These are phyloP conservation scores for Cerastis rubricosa DNA, from an alignment of 2,888 invertebrate species.

Conservation along the genomic window DNA sequence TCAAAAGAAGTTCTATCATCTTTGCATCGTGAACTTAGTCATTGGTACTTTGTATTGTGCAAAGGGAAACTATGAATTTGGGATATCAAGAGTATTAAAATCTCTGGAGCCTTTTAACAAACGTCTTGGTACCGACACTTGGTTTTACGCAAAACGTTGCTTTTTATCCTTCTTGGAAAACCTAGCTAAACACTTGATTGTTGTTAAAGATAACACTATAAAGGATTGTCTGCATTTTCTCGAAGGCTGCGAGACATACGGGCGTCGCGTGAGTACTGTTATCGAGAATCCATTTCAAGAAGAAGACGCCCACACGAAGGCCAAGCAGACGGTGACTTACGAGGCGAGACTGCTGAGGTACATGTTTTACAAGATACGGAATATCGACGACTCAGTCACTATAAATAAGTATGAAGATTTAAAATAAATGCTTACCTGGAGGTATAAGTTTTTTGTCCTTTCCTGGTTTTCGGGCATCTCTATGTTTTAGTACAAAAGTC, in stretches of 20 bases:
- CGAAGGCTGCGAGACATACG: constrained; percentile 97
- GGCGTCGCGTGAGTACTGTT: constrained; percentile 95
- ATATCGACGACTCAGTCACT: constrained; percentile 89
- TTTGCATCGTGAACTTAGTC: constrained; percentile 99
- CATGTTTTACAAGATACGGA: constrained; percentile 93
- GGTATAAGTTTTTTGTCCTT: constrained; percentile 83
- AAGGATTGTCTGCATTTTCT: constrained; percentile 97
- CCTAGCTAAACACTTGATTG: constrained; percentile 97
- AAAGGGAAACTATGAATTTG: constrained; percentile 99
- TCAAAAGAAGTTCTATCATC: constrained; percentile 97
- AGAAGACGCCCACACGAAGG: constrained; percentile 92
- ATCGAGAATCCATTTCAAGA: constrained; percentile 95
- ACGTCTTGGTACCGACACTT: constrained; percentile 99
- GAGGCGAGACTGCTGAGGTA: constrained; percentile 96
- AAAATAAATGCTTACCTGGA: constrained; percentile 85
- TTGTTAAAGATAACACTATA: constrained; percentile 96
- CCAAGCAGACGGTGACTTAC: constrained; percentile 97
- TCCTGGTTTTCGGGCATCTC: constrained; percentile 89
- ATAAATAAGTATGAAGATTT: constrained; percentile 90
- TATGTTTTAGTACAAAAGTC: constrained; percentile 92
- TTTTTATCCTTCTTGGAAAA: constrained; percentile 98
- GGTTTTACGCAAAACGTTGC: constrained; percentile 99
- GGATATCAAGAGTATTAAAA: constrained; percentile 99
- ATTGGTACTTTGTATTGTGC: constrained; percentile 99
- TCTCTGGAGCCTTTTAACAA: constrained; percentile 98